Percentiles rank a stretch among this genome's conserved stretches.
Conservation (phyloP, 2,797 vertebrate genomes). For the Tragelaphus oryx region DNA sequence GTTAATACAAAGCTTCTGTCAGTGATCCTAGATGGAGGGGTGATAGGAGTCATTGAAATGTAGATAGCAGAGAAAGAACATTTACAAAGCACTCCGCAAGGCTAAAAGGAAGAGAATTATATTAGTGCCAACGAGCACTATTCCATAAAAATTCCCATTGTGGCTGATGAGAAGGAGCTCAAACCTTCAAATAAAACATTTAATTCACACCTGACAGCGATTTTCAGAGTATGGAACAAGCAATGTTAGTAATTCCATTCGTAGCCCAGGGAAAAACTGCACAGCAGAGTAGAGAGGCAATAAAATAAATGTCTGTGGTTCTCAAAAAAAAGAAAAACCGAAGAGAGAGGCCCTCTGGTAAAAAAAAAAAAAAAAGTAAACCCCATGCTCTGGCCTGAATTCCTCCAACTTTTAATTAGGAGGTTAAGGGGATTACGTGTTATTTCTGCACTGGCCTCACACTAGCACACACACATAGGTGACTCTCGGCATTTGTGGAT, state of each 20-base stretch:
- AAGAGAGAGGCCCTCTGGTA: conserved; percentile 50
- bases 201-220: conserved; percentile 71
- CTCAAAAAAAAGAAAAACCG: conserved; percentile 39
- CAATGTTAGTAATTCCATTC: conserved; percentile 59
- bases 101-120: conserved; percentile 45
- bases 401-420: conserved; percentile 32
- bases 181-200: conserved; percentile 68
- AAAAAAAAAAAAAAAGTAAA: not conserved
- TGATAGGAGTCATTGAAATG: conserved; percentile 46
- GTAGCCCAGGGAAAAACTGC: conserved; percentile 61
- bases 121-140: conserved; percentile 51
- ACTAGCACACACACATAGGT: not conserved
- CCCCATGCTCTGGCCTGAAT: not conserved
- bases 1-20: conserved; percentile 14
- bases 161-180: conserved; percentile 63
- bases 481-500: not conserved
- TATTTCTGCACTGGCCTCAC: not conserved
- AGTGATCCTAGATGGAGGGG: not conserved
- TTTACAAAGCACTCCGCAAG: conserved; percentile 44
- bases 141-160: conserved; percentile 66
- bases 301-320: conserved; percentile 66
- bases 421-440: not conserved
- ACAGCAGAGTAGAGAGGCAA: conserved; percentile 35
- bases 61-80: conserved; percentile 23
- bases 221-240: conserved; percentile 62